Base-by-base conservation (phyloP, 2,888 invertebrate species). In the Cosmia trapezina region DNA sequence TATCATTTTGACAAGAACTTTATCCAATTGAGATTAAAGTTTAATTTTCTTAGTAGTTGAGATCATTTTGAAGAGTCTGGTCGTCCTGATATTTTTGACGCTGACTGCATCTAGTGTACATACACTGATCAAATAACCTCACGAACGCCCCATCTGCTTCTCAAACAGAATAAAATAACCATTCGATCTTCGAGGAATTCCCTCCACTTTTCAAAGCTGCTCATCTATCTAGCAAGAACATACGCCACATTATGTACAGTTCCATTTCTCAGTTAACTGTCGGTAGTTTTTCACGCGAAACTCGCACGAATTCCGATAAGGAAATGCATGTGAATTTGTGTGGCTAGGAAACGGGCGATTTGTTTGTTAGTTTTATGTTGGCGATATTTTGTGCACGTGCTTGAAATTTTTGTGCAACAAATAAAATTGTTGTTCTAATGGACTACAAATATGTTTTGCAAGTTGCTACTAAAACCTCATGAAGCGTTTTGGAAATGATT, bases 281-380 rank as follows among this genome's bases (percentile, higher is more conserved):
- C n/a, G 80, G 81, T 84, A 87, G 85, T 88, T 88, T 89, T 87
- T 89, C 87, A 89, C 79, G 68, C 67, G 71, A 61, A 80, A 77
- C 87, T 80, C 83, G 68, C 78, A 80, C 72, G 81, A 80, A 86
- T 85, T 84, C 78, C 86, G 87, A 88, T 87, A 85, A 84, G 83
- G 75, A 85, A 79, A 81, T 80, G 85, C 80, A 80, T 78, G 78
- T 76, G 84, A 81, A 80, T 77, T 83, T 72, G 73, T 72, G 56
- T 47, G 78, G 80, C 83, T 65, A 71, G 41, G 59, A 78, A 65
- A 51, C 41, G 49, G 41, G 82, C 80, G 83, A 70, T 61, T 80
- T 53, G 56, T 74, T 70, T 54, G 11, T 11, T 33, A 37, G 45
- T 37, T 74, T 78, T 59, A 68, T 69, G 47, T 65, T 22, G 14